Percentiles rank a stretch among this genome's conserved stretches.
These are phyloP conservation scores for Percopsis omiscomaycus DNA, from an alignment of 2,797 vertebrate genomes.

Conservation along the genomic window DNA sequence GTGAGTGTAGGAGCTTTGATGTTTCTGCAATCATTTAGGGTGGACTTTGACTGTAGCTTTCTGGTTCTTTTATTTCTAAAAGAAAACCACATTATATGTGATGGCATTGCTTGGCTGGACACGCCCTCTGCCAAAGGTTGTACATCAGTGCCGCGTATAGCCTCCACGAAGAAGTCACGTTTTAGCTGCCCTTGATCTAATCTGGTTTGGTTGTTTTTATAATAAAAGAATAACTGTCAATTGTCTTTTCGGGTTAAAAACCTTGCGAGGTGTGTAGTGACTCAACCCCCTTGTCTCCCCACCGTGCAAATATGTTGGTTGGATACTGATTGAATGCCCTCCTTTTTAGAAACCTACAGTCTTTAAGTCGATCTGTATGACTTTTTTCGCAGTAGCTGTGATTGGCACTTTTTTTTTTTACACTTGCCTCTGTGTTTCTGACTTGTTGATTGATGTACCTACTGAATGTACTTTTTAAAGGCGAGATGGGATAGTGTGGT, in stretches of 20 bases:
- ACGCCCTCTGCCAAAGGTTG: too few relatives aligned
- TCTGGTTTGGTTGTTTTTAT: too few relatives aligned
- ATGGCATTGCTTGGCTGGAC: too few relatives aligned
- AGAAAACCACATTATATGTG: too few relatives aligned
- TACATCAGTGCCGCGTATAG: too few relatives aligned
- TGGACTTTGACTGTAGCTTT: conserved; percentile 32
- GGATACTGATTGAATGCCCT: neutral
- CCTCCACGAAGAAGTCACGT: too few relatives aligned
- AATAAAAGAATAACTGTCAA: too few relatives aligned
- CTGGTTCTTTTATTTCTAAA: neutral
- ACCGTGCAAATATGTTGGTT: too few relatives aligned
- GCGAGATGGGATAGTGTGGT: conserved; percentile 60
- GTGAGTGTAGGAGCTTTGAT: conserved; percentile 15
- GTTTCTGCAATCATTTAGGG: conserved; percentile 6
- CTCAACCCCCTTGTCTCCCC: neutral
- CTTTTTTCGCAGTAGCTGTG: conserved; percentile 23
- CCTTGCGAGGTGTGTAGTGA: too few relatives aligned
- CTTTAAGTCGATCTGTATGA: conserved; percentile 36
- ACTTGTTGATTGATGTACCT: conserved; percentile 59
- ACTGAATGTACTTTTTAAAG: conserved; percentile 77
- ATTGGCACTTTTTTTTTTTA: conserved; percentile 20
- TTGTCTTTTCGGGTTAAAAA: too few relatives aligned
- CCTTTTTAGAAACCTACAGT: conserved; percentile 1
- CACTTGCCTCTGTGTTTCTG: conserved; percentile 52
- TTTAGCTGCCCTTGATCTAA: too few relatives aligned